Conservation (phyloP, 2,888 invertebrate genomes). For the Cepaea hortensis region DNA sequence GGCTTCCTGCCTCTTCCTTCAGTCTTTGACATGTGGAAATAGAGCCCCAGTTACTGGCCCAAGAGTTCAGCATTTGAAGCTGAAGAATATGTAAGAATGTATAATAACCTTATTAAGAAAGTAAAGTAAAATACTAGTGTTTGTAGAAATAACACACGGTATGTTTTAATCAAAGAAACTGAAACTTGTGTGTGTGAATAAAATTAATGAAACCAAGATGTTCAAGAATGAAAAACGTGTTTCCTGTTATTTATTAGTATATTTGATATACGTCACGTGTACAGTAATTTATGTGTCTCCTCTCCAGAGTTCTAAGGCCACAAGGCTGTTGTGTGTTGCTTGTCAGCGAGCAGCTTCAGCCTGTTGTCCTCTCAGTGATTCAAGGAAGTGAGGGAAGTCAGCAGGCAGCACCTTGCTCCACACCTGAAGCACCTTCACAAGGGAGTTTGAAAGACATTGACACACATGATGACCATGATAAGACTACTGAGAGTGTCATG, state of each 20-base stretch:
- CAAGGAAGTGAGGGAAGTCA: not conserved
- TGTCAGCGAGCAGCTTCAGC: conserved; percentile 40
- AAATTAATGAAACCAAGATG: too few relatives aligned
- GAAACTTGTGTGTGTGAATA: too few relatives aligned
- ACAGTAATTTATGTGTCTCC: not conserved
- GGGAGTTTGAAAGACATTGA: not conserved
- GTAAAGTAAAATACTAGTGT: too few relatives aligned
- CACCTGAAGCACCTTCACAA: not conserved
- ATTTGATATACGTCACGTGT: not conserved
- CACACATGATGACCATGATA: not conserved
- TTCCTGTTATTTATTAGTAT: not conserved
- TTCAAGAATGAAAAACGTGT: too few relatives aligned
- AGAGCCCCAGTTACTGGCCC: too few relatives aligned
- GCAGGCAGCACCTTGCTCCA: not conserved
- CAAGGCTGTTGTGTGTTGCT: conserved; percentile 48
- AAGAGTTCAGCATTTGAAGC: too few relatives aligned
- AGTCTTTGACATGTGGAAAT: too few relatives aligned
- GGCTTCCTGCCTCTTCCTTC: too few relatives aligned
- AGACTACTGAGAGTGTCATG: not conserved
- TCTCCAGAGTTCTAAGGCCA: conserved; percentile 48
- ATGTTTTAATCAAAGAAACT: too few relatives aligned
- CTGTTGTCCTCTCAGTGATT: conserved; percentile 17
- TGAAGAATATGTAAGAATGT: too few relatives aligned
- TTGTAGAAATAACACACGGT: too few relatives aligned
- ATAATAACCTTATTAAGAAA: too few relatives aligned